phyloP scores from a whole-genome alignment of 2,113 vertebrate genomes.

The Agapornis roseicollis region DNA sequence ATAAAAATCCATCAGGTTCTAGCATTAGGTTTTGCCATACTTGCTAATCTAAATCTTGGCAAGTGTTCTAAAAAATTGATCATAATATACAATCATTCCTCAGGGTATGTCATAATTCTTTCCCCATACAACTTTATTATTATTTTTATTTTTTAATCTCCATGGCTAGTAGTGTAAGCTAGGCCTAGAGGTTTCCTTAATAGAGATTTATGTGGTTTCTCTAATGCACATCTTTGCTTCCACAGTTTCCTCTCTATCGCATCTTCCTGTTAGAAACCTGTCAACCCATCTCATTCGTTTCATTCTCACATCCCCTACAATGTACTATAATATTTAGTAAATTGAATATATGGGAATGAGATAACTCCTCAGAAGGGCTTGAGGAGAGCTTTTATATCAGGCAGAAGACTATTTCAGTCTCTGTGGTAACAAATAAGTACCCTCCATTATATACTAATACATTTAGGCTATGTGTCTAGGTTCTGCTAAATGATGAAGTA shows the following conservation, averaged over 20 bases:
- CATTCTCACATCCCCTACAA: background rate
- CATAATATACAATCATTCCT: background rate
- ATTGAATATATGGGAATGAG: background rate
- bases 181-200: background rate
- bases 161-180: background rate
- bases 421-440: slow-evolving; percentile 30
- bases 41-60: background rate
- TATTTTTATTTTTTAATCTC: background rate
- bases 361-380: background rate
- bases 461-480: slow-evolving; percentile 8
- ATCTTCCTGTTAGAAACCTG: background rate
- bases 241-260: background rate
- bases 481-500: slow-evolving; percentile 41
- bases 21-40: background rate
- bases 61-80: background rate
- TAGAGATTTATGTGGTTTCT: background rate
- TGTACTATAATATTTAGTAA: background rate
- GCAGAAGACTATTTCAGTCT: background rate
- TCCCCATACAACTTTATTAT: background rate
- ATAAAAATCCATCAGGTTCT: background rate
- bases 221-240: background rate
- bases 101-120: background rate
- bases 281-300: background rate
- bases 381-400: background rate
- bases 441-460: slow-evolving; percentile 41